Base-by-base conservation (phyloP, 2,888 invertebrate species). In the Trachelus stipa region DNA sequence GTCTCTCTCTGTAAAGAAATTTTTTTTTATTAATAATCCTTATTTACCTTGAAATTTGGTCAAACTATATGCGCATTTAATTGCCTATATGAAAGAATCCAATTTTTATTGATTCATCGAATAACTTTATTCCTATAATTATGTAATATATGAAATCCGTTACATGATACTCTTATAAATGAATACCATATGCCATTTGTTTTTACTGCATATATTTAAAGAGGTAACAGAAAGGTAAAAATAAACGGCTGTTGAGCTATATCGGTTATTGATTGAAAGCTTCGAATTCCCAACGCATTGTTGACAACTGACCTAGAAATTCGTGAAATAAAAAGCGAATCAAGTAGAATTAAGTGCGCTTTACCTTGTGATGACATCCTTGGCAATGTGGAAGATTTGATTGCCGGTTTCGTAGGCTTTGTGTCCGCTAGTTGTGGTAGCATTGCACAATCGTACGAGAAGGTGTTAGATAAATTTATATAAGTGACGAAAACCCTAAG, bases 381-480 rank as follows among this genome's bases (percentile, higher is more conserved):
- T 92, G 97, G 97, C 93, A 98, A 95, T 92, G 97, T 97, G 89
- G 97, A 97, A 92, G 97, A 97, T 94, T 98, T 98, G 94, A 98
- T 98, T 92, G 98, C 98, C 93, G 98, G 97, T 94, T 98, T 98
- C 92, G 97, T 95, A 92, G 98, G 98, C 94, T 97, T 97, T 93
- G 96, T 95, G 93, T 97, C 97, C 94, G 97, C 97, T 97, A 94
- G 85, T 87, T 81, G 83, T 83, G 82, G 85, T 87, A 88, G 89
- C 88, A 90, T 88, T 88, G 87, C 86, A 88, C 83, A 88, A 87
- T 86, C 82, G 74, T 73, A 85, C 85, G 85, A 88, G 82, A 87
- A 86, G 83, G 85, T 80, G 86, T 88, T 88, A 87, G 85, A 82
- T n/a, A 69, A 37, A n/a, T 74, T 35, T 37, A 74, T 74, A 12